Evolutionary conservation across 2,797 vertebrate genomes (phyloP).

Genomic region (Coregonus sp.): DNA sequence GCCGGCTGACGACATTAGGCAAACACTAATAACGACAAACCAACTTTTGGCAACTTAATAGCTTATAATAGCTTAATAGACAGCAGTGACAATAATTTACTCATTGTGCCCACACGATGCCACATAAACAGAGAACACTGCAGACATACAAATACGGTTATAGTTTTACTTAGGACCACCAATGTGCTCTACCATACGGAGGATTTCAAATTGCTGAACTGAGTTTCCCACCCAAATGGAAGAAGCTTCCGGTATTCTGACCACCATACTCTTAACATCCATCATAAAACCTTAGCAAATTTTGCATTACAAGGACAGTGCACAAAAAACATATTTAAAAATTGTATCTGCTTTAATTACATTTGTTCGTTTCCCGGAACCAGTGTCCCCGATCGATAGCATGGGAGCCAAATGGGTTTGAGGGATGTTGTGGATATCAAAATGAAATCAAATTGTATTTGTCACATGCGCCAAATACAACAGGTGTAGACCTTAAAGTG

Average conservation of each 20-base stretch:
- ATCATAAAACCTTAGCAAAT: constrained; percentile 65
- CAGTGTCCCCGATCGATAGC: constrained; percentile 58
- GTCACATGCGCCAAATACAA: too few relatives aligned
- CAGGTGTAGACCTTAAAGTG: too few relatives aligned
- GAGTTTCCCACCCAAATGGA: constrained; percentile 25
- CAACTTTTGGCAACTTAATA: constrained; percentile 70
- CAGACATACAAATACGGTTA: constrained; percentile 57
- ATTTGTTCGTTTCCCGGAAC: constrained; percentile 70
- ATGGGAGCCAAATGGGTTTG: constrained; percentile 42
- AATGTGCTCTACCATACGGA: constrained; percentile 18
- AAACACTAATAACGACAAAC: constrained; percentile 58
- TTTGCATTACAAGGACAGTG: constrained; percentile 54
- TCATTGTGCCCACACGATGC: constrained; percentile 67
- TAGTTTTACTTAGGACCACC: background rate
- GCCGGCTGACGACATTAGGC: constrained; percentile 69
- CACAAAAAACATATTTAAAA: constrained; percentile 48
- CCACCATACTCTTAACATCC: constrained; percentile 60
- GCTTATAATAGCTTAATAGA: constrained; percentile 64
- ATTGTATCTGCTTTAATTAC: constrained; percentile 54
- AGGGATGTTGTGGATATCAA: constrained; percentile 63
- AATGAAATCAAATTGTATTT: too few relatives aligned
- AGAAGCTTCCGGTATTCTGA: constrained; percentile 45
- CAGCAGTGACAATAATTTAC: constrained; percentile 73
- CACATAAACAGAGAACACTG: constrained; percentile 69
- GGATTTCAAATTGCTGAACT: constrained; percentile 20